These are phyloP conservation scores for Echinarachnius parma DNA, from an alignment of 53 echinoderm and acorn worm genomes.

Conservation along the genomic window DNA sequence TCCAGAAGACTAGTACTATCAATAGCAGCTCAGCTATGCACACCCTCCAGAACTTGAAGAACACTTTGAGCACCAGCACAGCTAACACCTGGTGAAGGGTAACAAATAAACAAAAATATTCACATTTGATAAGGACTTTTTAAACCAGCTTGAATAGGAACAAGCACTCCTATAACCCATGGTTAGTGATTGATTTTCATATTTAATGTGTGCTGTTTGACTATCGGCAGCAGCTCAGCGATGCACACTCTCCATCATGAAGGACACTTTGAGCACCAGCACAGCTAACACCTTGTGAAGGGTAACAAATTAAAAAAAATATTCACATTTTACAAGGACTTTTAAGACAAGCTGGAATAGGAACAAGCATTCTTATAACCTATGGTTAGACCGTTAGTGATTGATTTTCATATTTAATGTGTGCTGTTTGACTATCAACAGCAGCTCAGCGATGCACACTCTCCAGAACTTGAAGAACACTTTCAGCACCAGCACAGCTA, in stretches of 20 bases:
- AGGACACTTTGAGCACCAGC: conserved; percentile 3
- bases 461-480: conserved; percentile 26
- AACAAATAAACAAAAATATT: too few relatives aligned
- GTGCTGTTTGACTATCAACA: conserved; percentile 10
- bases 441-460: conserved; percentile 31
- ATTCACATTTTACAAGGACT: too few relatives aligned
- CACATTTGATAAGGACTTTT: too few relatives aligned
- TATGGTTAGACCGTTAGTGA: too few relatives aligned
- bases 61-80: conserved; percentile 2
- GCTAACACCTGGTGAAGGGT: conserved; percentile 25
- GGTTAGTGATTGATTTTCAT: too few relatives aligned
- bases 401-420: too few relatives aligned
- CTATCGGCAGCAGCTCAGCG: conserved; percentile 11
- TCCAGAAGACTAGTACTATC: conserved; percentile 25
- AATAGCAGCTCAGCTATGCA: conserved; percentile 26
- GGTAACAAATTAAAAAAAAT: too few relatives aligned
- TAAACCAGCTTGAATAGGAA: too few relatives aligned
- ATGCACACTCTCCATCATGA: conserved; percentile 35
- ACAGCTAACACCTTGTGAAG: conserved; percentile 9
- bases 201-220: too few relatives aligned
- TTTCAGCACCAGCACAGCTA: conserved; percentile 1
- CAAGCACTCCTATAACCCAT: too few relatives aligned
- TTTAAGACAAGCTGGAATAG: too few relatives aligned
- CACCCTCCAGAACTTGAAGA: conserved; percentile 29
- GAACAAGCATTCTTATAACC: too few relatives aligned